phyloP scores from a whole-genome alignment of 2,888 invertebrate species.

The Priapulus caudatus region DNA sequence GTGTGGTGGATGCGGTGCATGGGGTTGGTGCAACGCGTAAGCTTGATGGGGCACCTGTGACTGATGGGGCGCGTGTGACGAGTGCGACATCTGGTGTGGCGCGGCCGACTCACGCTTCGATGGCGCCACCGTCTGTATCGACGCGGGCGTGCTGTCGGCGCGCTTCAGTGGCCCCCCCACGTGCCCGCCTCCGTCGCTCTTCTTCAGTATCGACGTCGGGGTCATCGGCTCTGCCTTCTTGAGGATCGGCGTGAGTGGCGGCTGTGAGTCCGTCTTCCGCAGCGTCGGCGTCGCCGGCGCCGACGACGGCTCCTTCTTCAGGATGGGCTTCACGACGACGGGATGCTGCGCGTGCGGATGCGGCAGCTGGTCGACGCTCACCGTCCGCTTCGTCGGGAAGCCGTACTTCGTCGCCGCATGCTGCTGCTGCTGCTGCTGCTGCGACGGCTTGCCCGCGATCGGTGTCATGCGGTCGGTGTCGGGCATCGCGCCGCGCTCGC shows the following conservation, averaged over 20 bases:
- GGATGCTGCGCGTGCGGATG: no score
- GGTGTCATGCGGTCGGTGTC: not conserved
- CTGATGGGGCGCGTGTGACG: not conserved
- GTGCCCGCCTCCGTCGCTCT: no score
- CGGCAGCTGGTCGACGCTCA: not conserved
- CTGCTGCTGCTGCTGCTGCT: no score
- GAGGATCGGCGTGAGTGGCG: not conserved
- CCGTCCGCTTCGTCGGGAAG: constrained; percentile 1
- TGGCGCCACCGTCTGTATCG: not conserved
- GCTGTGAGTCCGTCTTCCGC: not conserved
- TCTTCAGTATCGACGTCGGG: not conserved
- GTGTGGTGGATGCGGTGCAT: no score
- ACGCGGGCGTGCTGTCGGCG: not conserved
- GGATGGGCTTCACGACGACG: not conserved
- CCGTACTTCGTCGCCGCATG: not conserved
- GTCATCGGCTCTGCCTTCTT: not conserved
- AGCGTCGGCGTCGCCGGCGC: not conserved
- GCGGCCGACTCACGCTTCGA: not conserved
- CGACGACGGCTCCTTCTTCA: not conserved
- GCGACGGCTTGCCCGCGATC: not conserved
- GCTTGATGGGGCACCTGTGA: no score
- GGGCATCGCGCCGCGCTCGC: not conserved
- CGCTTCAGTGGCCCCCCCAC: no score
- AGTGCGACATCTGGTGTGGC: not conserved
- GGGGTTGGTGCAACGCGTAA: no score